Conservation (phyloP, 2,888 invertebrate genomes). For the Leistus spinibarbis region DNA sequence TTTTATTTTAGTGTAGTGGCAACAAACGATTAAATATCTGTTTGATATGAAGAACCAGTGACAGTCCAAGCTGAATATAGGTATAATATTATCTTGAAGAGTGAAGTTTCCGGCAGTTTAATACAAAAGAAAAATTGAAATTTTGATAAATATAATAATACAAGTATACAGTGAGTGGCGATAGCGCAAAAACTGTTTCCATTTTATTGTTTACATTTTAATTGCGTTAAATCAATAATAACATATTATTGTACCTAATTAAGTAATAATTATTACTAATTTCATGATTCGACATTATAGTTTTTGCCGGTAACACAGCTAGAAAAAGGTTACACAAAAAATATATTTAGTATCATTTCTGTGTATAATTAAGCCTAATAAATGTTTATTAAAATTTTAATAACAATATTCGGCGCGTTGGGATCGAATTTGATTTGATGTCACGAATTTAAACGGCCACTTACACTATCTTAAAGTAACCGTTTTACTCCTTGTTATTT, state of each 20-base stretch:
- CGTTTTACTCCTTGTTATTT: background rate
- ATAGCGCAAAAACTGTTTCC: background rate
- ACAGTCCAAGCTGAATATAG: background rate
- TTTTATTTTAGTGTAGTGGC: background rate
- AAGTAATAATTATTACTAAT: constrained; percentile 20
- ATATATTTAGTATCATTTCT: background rate
- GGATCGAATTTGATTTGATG: background rate
- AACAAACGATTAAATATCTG: background rate
- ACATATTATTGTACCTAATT: constrained; percentile 25
- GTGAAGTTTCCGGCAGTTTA: background rate
- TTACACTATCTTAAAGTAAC: background rate
- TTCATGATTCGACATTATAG: no score
- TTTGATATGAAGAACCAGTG: background rate
- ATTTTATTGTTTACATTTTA: background rate
- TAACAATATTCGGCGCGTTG: background rate
- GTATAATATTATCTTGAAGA: background rate
- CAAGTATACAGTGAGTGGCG: background rate
- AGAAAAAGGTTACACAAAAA: background rate
- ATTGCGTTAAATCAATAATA: constrained; percentile 21
- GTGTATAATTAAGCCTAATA: background rate
- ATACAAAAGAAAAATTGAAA: background rate
- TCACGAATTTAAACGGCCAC: background rate
- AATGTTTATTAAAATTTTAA: background rate
- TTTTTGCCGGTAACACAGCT: background rate
- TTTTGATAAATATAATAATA: background rate